Evolutionary conservation across 1,140 invertebrate species (phyloP).

Genomic region (Orchestia grillus): DNA sequence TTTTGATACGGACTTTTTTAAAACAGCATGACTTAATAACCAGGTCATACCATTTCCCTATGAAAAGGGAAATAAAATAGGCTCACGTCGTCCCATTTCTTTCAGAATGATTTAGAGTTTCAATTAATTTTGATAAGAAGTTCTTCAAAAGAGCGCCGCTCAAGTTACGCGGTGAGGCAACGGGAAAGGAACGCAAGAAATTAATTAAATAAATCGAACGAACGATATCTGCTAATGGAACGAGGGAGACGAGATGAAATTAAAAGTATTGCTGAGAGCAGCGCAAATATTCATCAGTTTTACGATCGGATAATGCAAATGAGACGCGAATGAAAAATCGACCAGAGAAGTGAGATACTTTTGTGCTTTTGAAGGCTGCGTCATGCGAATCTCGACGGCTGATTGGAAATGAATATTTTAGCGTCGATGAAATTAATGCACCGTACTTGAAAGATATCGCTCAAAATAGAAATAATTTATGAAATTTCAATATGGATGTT

Average conservation of each 20-base stretch:
- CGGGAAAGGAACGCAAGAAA: not conserved
- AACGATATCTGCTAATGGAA: not conserved
- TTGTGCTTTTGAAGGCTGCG: not conserved
- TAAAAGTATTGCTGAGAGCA: not conserved
- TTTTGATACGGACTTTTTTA: not conserved
- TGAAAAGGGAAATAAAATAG: too few relatives aligned
- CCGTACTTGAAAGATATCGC: not conserved
- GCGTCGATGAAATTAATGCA: not conserved
- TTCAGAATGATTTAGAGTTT: not conserved
- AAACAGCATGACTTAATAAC: not conserved
- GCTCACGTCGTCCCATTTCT: not conserved
- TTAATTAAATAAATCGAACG: not conserved
- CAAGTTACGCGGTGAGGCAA: not conserved
- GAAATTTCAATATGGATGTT: not conserved
- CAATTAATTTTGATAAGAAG: not conserved
- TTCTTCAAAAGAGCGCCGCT: not conserved
- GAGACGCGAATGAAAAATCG: not conserved
- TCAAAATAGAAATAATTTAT: not conserved
- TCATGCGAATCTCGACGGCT: not conserved
- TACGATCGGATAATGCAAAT: not conserved
- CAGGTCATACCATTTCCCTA: too few relatives aligned
- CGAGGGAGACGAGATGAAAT: not conserved
- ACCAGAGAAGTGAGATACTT: not conserved
- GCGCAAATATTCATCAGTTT: not conserved
- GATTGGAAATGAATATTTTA: not conserved